Conservation (phyloP, 2,797 vertebrate genomes). For the Mormyrus hasselquistii region DNA sequence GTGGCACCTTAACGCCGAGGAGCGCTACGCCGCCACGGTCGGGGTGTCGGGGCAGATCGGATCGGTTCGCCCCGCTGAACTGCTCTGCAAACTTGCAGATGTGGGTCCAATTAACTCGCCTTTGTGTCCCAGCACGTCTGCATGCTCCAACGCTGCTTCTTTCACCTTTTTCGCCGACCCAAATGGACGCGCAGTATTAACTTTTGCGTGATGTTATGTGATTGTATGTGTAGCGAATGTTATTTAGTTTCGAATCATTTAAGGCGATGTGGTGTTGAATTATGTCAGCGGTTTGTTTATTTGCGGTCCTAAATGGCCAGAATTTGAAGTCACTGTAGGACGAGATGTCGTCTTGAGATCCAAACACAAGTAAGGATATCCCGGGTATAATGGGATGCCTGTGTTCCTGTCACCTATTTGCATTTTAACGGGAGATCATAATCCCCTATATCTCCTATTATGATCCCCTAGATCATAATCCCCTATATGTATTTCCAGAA, state of each 20-base stretch:
- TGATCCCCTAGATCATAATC: too few relatives aligned
- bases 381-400: not conserved
- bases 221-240: not conserved
- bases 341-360: not conserved
- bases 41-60: not conserved
- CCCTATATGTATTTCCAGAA: not conserved
- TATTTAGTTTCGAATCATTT: not conserved
- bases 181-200: not conserved
- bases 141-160: not conserved
- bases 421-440: not conserved
- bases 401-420: not conserved
- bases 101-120: not conserved
- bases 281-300: not conserved
- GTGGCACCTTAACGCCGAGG: not conserved
- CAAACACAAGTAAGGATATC: not conserved
- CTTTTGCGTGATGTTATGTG: not conserved
- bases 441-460: not conserved
- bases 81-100: conserved; percentile 7
- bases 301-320: not conserved
- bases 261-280: not conserved
- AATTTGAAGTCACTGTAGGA: not conserved
- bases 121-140: not conserved
- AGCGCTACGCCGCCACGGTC: not conserved
- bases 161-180: not conserved
- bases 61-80: not conserved